Conservation (phyloP, 2,888 invertebrate genomes). For the Dasysyrphus albostriatus region DNA sequence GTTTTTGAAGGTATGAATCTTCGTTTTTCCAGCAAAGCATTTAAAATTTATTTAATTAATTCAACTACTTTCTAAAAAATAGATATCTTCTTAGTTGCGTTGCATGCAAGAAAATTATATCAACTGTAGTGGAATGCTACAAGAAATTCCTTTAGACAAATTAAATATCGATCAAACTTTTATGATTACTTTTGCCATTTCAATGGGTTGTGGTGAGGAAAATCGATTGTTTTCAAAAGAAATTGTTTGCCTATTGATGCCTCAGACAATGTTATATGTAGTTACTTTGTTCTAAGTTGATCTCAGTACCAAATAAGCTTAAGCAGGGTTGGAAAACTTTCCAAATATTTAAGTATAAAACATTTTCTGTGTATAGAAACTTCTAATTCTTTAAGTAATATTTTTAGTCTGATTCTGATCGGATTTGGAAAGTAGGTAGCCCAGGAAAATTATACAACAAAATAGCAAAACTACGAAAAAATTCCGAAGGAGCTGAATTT, state of each 20-base stretch:
- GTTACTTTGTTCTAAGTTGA: no score
- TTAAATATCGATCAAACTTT: slow-evolving; percentile 26
- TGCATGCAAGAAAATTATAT: slow-evolving; percentile 6
- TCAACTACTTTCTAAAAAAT: background rate
- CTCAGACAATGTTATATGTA: background rate
- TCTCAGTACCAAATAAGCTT: background rate
- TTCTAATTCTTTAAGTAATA: no score
- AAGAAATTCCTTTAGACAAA: slow-evolving; percentile 40
- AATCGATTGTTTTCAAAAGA: background rate
- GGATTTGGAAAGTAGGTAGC: no score
- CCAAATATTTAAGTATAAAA: no score
- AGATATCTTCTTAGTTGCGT: background rate
- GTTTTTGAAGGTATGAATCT: slow-evolving; percentile 80
- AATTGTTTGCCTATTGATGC: background rate
- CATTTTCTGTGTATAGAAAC: no score
- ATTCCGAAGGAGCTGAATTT: no score
- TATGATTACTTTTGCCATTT: background rate
- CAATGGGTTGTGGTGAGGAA: background rate
- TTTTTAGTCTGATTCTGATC: no score
- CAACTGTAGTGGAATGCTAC: slow-evolving; percentile 47
- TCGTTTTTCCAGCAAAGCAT: slow-evolving; percentile 83
- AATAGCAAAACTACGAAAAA: no score
- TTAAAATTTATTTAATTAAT: slow-evolving; percentile 23
- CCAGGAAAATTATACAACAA: no score
- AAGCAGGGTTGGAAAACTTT: no score